Conservation (phyloP, 2,888 invertebrate genomes). For the Ephialtes manifestator region DNA sequence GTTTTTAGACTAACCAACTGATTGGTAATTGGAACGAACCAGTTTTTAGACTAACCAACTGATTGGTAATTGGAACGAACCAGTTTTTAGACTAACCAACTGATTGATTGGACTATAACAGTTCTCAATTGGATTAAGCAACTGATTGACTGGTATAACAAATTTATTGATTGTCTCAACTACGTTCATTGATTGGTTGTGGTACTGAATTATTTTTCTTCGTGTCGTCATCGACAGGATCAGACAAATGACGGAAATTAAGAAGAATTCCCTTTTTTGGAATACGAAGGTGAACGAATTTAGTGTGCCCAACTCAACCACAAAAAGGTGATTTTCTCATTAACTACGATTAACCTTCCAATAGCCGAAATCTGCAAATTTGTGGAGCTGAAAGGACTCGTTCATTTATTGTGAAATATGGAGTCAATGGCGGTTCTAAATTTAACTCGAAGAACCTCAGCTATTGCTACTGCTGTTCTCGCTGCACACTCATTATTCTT, state of each 20-base stretch:
- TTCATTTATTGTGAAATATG: not conserved
- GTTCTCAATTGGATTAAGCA: no score
- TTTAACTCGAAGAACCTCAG: constrained; percentile 5
- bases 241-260: not conserved
- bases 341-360: not conserved
- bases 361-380: not conserved
- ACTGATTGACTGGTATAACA: no score
- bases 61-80: no score
- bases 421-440: not conserved
- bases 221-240: not conserved
- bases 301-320: not conserved
- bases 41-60: no score
- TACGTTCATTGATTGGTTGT: no score
- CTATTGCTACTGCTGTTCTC: constrained; percentile 12
- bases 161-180: no score
- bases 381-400: no score
- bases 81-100: no score
- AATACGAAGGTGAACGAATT: not conserved
- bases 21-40: no score
- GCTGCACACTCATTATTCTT: constrained; percentile 64
- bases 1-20: no score
- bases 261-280: not conserved
- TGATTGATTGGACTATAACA: no score
- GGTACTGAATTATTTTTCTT: no score
- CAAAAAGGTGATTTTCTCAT: not conserved